Evolutionary conservation across 2,797 vertebrate species (phyloP), one percentile per base, ranked within the genome.

Genomic region (Trachurus trachurus): DNA sequence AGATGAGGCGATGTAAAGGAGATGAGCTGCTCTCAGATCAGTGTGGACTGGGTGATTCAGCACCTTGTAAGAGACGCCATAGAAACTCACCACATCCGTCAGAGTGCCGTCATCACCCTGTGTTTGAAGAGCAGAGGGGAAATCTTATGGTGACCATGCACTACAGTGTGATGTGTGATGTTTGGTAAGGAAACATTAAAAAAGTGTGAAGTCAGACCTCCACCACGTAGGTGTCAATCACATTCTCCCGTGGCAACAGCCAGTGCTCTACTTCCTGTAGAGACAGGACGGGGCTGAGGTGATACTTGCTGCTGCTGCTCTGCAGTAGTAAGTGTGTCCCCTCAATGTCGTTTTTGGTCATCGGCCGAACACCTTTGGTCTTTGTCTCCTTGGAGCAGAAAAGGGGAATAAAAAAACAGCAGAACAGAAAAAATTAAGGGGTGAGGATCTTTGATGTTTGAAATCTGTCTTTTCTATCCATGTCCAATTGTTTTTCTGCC

Each of bases 71-170:
- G 95, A 94, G 85, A 97, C 78, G 0, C 95, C 95, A 75, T 97
- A 98, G 89, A 99, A 99, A 89, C 98, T 99, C 90, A 98, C 91
- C 91, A 98, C 91, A 50, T 96, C 98, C 0, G 96, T 98, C 90
- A 98, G 91, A 6, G 92, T 89, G 0, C 97, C 96, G 0, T 93
- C 91, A 11, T 93, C 60, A 0, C 86, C 94, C 98, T 99, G 93
- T 1, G 76, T 63, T 58, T 11, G 21, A 58, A 6, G 22, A 66
- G 34, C 17, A 15, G 40, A 72, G 12, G 49, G n/a, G 9, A 29
- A 53, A 21, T 67, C 37, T 70, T 39, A 31, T 34, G 8, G 15
- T 56, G 62, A 53, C 49, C 29, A n/a, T n/a, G n/a, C n/a, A 56
- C 34, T n/a, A 15, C 68, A 54, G 15, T 3, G 22, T 21, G 12